These are phyloP conservation scores for Andricus quercusramuli DNA, from an alignment of 2,888 invertebrate genomes.

Conservation along the genomic window DNA sequence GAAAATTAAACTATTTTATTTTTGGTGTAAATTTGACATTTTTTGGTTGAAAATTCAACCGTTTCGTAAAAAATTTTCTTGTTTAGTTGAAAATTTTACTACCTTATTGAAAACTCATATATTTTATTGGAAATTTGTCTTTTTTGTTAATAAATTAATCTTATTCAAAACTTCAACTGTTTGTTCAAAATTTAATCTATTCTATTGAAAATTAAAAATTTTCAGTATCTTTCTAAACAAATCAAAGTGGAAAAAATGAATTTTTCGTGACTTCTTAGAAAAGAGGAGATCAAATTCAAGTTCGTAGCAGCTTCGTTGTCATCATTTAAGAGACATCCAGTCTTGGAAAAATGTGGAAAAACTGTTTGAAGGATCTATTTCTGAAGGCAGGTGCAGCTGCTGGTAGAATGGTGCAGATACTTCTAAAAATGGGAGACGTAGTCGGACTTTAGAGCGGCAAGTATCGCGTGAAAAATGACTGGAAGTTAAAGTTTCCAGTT, in stretches of 20 bases:
- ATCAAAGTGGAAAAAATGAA: not conserved
- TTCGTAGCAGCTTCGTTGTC: not conserved
- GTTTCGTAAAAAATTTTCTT: no score
- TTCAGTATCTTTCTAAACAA: no score
- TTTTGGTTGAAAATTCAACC: no score
- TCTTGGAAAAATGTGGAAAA: not conserved
- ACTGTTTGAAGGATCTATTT: not conserved
- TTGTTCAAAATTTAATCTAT: no score
- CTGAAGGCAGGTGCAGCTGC: not conserved
- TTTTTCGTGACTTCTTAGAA: not conserved
- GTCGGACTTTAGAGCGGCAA: not conserved
- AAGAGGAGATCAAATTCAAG: not conserved
- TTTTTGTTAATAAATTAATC: no score
- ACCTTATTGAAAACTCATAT: no score
- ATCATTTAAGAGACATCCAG: not conserved
- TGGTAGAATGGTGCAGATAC: not conserved
- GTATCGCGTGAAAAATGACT: constrained; percentile 21
- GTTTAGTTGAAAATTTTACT: no score
- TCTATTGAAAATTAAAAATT: no score
- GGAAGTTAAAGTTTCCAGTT: constrained; percentile 1
- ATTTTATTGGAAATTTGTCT: no score
- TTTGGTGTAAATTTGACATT: no score
- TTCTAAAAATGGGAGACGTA: not conserved
- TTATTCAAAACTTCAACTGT: no score
- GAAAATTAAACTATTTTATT: no score